Evolutionary conservation across 1,140 invertebrate species (phyloP).

Genomic region (Drosophila simulans): DNA sequence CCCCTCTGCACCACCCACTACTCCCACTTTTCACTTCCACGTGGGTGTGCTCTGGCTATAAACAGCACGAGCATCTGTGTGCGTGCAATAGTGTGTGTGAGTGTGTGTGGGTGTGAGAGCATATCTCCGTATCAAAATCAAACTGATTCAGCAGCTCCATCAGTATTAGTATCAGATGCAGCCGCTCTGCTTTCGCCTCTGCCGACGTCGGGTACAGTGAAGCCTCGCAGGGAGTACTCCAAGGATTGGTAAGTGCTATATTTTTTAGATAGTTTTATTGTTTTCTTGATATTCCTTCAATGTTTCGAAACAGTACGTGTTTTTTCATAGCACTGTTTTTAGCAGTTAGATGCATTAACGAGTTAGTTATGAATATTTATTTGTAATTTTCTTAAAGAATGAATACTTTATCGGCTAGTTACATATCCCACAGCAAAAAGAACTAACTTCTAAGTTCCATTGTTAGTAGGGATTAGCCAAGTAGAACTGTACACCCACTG

Average conservation of each 20-base stretch:
- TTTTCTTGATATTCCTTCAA: too few species aligned
- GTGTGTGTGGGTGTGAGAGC: conserved; percentile 8
- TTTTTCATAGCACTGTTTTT: too few species aligned
- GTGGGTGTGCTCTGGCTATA: conserved; percentile 43
- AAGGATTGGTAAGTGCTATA: too few species aligned
- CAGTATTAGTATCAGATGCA: conserved; percentile 25
- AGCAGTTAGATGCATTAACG: too few species aligned
- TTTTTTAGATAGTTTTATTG: background rate
- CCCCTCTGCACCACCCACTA: background rate
- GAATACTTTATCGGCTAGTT: too few species aligned
- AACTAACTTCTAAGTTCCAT: background rate
- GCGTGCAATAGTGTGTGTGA: background rate
- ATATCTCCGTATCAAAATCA: conserved; percentile 38
- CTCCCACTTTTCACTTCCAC: background rate
- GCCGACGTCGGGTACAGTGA: background rate
- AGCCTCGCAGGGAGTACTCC: background rate
- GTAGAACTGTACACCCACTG: background rate
- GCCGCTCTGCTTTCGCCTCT: conserved; percentile 6
- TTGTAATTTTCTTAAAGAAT: background rate
- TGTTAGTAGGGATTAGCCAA: background rate
- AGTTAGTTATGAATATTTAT: background rate
- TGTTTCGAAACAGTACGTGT: too few species aligned
- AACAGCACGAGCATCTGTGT: conserved; percentile 48
- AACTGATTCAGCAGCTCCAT: conserved; percentile 31
- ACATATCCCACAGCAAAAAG: background rate